Conservation (phyloP, 2,888 invertebrate genomes). For the Cecidostiba fungosa region DNA sequence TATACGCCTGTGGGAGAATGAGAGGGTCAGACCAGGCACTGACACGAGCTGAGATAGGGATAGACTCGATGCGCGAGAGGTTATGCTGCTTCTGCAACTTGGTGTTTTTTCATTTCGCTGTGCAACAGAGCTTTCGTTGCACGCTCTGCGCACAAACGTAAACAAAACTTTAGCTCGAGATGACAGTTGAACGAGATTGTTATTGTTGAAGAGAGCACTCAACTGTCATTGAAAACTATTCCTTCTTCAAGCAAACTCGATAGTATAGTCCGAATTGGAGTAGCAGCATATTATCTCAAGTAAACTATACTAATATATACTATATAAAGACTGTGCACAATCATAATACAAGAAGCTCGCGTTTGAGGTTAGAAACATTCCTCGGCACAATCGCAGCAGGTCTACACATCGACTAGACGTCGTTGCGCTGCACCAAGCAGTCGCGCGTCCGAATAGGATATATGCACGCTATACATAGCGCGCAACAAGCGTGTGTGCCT, state of each 20-base stretch:
- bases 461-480: not conserved
- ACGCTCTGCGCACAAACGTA: too few relatives aligned
- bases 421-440: not conserved
- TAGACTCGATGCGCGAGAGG: not conserved
- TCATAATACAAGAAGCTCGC: not conserved
- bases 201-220: too few relatives aligned
- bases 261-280: too few relatives aligned
- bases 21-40: too few relatives aligned
- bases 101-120: not conserved
- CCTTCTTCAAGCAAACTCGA: too few relatives aligned
- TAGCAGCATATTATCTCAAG: too few relatives aligned
- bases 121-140: not conserved
- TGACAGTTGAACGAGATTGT: too few relatives aligned
- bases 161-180: too few relatives aligned
- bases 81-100: not conserved
- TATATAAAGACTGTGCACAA: not conserved
- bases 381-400: not conserved
- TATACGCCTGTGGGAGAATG: too few relatives aligned
- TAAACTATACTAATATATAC: too few relatives aligned
- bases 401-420: not conserved
- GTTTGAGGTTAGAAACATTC: slow-evolving; percentile 8
- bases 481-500: not conserved
- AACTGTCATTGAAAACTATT: too few relatives aligned
- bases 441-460: not conserved
- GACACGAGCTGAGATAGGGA: not conserved